A percentile compares a stretch with the other conserved stretches of the same genome.
Evolutionary conservation across 1,140 invertebrate species (phyloP).

Genomic region (Amyelois transitella): DNA sequence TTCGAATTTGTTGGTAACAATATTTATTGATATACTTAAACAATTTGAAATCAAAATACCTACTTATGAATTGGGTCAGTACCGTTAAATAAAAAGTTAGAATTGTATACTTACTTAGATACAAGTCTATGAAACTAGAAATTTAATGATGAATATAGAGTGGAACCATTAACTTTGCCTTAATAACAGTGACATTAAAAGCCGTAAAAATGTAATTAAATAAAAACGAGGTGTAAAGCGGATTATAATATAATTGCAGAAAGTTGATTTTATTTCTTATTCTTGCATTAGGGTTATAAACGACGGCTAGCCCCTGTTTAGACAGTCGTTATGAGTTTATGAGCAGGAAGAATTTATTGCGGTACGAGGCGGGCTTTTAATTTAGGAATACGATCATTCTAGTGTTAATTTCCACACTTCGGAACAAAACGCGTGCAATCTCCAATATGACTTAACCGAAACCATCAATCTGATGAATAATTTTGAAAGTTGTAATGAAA

Average conservation of each 20-base stretch:
- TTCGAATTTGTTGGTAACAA: neutral
- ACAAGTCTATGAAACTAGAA: neutral
- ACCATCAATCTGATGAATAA: neutral
- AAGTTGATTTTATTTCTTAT: constrained; percentile 36
- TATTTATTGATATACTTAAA: neutral
- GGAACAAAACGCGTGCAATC: constrained; percentile 10
- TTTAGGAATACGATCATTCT: constrained; percentile 54
- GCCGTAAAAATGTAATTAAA: constrained; percentile 2
- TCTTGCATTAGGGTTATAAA: constrained; percentile 48
- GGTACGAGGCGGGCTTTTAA: constrained; percentile 45
- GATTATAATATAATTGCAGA: constrained; percentile 23
- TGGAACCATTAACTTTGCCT: neutral
- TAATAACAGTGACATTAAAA: neutral
- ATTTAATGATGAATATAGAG: neutral
- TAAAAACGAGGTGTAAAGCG: constrained; percentile 12
- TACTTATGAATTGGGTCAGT: too few relatives aligned
- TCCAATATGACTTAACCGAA: neutral
- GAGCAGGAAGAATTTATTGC: constrained; percentile 62
- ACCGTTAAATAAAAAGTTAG: too few relatives aligned
- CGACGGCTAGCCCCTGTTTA: constrained; percentile 60
- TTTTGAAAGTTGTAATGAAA: neutral
- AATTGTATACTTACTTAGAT: too few relatives aligned
- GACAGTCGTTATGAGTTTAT: constrained; percentile 64
- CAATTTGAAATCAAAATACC: neutral
- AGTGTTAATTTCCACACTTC: constrained; percentile 59